These are phyloP conservation scores for Tetramorium parvispinum DNA, from an alignment of 1,140 invertebrate species.

Conservation along the genomic window DNA sequence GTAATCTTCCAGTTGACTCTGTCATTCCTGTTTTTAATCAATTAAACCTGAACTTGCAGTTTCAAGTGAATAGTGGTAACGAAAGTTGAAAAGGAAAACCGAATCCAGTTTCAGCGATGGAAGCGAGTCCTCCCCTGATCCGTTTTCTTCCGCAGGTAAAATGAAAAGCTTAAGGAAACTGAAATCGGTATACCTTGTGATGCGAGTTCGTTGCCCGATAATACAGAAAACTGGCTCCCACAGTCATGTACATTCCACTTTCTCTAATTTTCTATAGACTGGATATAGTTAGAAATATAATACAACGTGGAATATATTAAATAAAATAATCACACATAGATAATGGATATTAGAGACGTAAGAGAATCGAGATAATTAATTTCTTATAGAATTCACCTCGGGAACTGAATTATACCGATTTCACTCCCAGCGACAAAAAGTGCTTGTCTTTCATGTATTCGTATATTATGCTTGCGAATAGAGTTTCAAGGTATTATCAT, in stretches of 20 bases:
- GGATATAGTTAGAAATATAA: neutral
- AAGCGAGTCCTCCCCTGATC: neutral
- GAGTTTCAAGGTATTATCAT: neutral
- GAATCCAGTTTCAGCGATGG: neutral
- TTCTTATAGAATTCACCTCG: neutral
- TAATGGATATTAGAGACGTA: neutral
- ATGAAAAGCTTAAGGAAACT: neutral
- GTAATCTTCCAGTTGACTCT: neutral
- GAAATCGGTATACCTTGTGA: neutral
- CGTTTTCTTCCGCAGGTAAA: slow-evolving; percentile 10
- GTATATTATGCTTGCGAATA: neutral
- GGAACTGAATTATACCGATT: neutral
- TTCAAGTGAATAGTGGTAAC: neutral
- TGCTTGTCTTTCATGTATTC: neutral
- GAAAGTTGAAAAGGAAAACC: neutral
- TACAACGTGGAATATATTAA: slow-evolving; percentile 6
- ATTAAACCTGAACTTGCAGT: neutral
- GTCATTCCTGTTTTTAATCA: neutral
- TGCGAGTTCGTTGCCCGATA: neutral
- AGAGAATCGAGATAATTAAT: neutral
- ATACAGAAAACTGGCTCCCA: neutral
- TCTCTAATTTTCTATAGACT: slow-evolving; percentile 23
- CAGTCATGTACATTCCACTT: neutral
- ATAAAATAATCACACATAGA: neutral
- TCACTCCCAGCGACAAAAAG: neutral